A percentile compares a stretch with the other conserved stretches of the same genome.
Conservation (phyloP, 2,113 vertebrate genomes). For the Cyanoderma ruficeps region DNA sequence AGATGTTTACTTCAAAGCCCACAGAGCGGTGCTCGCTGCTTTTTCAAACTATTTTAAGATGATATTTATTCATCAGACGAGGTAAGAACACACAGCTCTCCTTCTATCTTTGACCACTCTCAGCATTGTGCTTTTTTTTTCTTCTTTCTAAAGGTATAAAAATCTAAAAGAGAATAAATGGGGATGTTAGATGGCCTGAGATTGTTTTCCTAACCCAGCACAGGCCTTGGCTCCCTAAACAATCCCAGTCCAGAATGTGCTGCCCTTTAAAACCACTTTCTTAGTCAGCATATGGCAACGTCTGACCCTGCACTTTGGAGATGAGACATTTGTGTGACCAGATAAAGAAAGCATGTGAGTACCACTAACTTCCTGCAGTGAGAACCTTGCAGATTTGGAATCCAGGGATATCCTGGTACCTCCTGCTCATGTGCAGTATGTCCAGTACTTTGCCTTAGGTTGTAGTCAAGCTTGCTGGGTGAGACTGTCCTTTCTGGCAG, state of each 20-base stretch:
- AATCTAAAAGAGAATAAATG: neutral
- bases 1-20: conserved; percentile 98
- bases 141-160: neutral
- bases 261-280: neutral
- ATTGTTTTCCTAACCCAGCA: neutral
- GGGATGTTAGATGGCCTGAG: neutral
- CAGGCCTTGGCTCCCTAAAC: neutral
- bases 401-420: neutral
- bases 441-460: neutral
- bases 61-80: conserved; percentile 99
- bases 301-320: neutral
- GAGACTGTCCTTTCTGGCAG: neutral
- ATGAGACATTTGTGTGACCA: neutral
- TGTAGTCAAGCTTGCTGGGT: neutral
- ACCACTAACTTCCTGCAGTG: neutral
- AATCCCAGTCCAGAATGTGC: neutral
- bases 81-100: conserved; percentile 72
- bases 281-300: neutral
- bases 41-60: conserved; percentile 99
- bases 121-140: neutral
- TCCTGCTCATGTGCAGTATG: accelerated
- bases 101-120: neutral
- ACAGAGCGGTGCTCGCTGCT: conserved; percentile 93
- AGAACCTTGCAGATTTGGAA: neutral
- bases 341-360: neutral